These are phyloP conservation scores for Ennomos fuscantarius DNA, from an alignment of 2,888 invertebrate genomes.

Conservation along the genomic window DNA sequence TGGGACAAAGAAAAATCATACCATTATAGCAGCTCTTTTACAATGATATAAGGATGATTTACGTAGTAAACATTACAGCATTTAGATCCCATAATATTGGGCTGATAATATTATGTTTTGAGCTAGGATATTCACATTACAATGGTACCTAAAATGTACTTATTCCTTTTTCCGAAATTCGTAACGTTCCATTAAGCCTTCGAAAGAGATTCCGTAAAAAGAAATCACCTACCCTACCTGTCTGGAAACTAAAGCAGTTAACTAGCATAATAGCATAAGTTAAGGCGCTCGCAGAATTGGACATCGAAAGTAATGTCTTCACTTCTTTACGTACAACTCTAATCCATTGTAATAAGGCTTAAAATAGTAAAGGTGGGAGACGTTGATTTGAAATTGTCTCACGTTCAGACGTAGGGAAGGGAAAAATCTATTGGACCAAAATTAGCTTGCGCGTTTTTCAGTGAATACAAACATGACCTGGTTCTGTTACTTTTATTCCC, in stretches of 20 bases:
- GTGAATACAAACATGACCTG: slow-evolving; percentile 50
- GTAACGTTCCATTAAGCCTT: slow-evolving; percentile 4
- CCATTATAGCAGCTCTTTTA: no score
- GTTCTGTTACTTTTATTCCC: slow-evolving; percentile 43
- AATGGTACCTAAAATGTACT: no score
- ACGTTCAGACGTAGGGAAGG: slow-evolving; percentile 40
- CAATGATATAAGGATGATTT: no score
- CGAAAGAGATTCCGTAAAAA: slow-evolving; percentile 15
- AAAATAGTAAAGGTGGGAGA: slow-evolving; percentile 7
- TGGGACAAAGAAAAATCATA: no score
- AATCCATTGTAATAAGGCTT: slow-evolving; percentile 15
- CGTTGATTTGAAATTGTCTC: slow-evolving; percentile 44
- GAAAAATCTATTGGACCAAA: slow-evolving; percentile 50
- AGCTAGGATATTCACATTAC: no score
- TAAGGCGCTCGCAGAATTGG: slow-evolving; percentile 23
- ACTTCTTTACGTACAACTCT: slow-evolving; percentile 21
- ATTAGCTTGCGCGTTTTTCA: slow-evolving; percentile 47
- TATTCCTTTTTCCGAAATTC: neutral
- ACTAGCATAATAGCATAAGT: slow-evolving; percentile 25
- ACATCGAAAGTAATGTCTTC: slow-evolving; percentile 28
- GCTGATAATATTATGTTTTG: no score
- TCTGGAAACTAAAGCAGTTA: slow-evolving; percentile 26
- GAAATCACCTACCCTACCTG: slow-evolving; percentile 21
- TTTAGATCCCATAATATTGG: no score
- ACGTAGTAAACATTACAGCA: no score